Base-by-base conservation (phyloP, 2,888 invertebrate genomes). In the Nesidiocoris tenuis region DNA sequence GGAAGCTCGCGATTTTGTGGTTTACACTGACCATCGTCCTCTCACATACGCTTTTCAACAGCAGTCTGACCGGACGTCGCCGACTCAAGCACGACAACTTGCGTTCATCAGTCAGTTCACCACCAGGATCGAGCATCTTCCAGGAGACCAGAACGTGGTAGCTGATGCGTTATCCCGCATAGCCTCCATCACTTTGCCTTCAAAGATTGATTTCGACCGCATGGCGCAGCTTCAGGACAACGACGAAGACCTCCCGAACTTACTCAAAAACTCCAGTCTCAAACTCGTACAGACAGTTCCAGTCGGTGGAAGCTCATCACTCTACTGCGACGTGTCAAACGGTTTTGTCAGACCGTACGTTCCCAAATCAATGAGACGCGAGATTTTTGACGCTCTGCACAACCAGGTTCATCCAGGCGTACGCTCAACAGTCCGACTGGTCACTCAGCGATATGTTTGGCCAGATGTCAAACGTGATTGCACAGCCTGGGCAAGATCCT, bases 361-460 rank as follows among this genome's bases (percentile, higher is more conserved):
- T 9, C 78, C 78, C 21, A n/a, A 24, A 57, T 9, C 61, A 17
- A 64, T 70, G 61, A 21, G 77, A 22, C n/a, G 64, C 19, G 25
- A 67, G 54, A 23, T 79, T 0, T 79, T 79, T 59, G 56, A 81
- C 17, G 1, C 66, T 0, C 0, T 82, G 0, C 82, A 83, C 74
- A 67, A 76, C 0, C 71, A 82, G 0, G 77, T 80, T 2, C 82
- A 81, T 72, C 80, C 81, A 2, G 81, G 81, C 0, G 72, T 77
- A 0, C 79, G 79, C 1, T 79, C 79, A 0, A 81, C 82, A 0
- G 68, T 71, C 0, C 81, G 80, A n/a, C 55, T 84, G 0, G 79
- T 84, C 0, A 64, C 81, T 0, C 61, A 82, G 22, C 80, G 82
- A 0, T 84, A 80, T 61, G 82, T 84, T 0, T 84, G 84, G 84